A percentile compares a stretch with the other conserved stretches of the same genome.
Evolutionary conservation across 2,888 invertebrate species (phyloP).

Genomic region (Xestoiulus laeticollis): DNA sequence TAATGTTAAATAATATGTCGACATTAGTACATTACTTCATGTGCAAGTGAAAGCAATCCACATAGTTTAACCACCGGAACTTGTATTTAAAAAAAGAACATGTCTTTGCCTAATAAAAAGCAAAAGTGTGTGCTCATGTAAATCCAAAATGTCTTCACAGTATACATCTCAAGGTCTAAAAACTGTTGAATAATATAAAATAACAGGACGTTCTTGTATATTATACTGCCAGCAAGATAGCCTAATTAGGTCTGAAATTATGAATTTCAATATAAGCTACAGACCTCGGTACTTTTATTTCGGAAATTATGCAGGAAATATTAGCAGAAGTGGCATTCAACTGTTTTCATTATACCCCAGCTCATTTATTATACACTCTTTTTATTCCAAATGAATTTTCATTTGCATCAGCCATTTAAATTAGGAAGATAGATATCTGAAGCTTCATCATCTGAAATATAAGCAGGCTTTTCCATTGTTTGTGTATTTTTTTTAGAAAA

Average conservation of each 20-base stretch:
- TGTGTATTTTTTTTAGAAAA: background rate
- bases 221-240: too few relatives aligned
- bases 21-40: too few relatives aligned
- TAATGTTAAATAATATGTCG: too few relatives aligned
- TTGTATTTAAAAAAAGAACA: too few relatives aligned
- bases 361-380: slow-evolving; percentile 31
- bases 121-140: too few relatives aligned
- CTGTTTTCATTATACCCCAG: background rate
- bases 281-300: background rate
- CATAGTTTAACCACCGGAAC: too few relatives aligned
- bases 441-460: background rate
- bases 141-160: too few relatives aligned
- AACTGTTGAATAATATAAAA: too few relatives aligned
- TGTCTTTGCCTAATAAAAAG: too few relatives aligned
- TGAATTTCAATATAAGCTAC: background rate
- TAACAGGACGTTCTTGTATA: too few relatives aligned
- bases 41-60: too few relatives aligned
- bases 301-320: slow-evolving; percentile 20
- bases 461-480: slow-evolving; percentile 12
- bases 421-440: slow-evolving; percentile 16
- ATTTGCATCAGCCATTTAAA: slow-evolving; percentile 33
- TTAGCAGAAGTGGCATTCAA: slow-evolving; percentile 28
- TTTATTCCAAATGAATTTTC: slow-evolving; percentile 32
- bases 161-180: too few relatives aligned
- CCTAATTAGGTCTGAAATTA: slow-evolving; percentile 7